A percentile compares a stretch with the other conserved stretches of the same genome.
Evolutionary conservation across 1,140 invertebrate genomes (phyloP).

Genomic region (Octopus bimaculoides): DNA sequence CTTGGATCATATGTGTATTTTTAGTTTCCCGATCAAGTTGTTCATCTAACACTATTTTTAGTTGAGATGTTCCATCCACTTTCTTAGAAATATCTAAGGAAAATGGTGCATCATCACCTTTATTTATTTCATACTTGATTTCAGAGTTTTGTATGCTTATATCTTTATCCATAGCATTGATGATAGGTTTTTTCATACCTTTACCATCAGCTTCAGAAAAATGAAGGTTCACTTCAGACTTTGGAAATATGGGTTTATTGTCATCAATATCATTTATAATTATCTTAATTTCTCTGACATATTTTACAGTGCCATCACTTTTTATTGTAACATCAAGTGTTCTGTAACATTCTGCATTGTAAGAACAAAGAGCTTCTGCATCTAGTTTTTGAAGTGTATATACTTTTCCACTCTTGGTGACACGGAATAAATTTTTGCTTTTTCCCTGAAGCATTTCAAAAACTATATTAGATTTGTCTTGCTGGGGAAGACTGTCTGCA

Average conservation of each 20-base stretch:
- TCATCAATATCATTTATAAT: constrained; percentile 48
- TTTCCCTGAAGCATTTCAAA: too few species aligned
- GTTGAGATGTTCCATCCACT: constrained; percentile 35
- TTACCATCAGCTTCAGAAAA: constrained; percentile 39
- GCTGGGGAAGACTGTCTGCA: too few species aligned
- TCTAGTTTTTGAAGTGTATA: not conserved
- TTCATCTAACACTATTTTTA: constrained; percentile 36
- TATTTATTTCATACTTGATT: constrained; percentile 30
- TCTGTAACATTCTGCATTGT: constrained; percentile 22
- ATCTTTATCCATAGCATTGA: constrained; percentile 42
- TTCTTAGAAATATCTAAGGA: constrained; percentile 27
- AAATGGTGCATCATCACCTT: constrained; percentile 30
- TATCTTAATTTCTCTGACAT: constrained; percentile 18
- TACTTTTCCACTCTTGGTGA: not conserved
- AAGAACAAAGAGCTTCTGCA: constrained; percentile 34
- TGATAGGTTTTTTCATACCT: constrained; percentile 17
- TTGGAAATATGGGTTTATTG: constrained; percentile 44
- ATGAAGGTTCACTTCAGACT: constrained; percentile 25
- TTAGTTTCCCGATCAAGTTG: constrained; percentile 39
- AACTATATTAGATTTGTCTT: too few species aligned
- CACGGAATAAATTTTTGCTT: too few species aligned
- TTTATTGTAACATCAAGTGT: constrained; percentile 19
- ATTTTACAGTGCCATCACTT: not conserved
- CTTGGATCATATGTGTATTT: constrained; percentile 35
- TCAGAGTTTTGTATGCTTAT: constrained; percentile 31